Evolutionary conservation across 1,140 invertebrate species (phyloP).

Genomic region (Heliconius congener): DNA sequence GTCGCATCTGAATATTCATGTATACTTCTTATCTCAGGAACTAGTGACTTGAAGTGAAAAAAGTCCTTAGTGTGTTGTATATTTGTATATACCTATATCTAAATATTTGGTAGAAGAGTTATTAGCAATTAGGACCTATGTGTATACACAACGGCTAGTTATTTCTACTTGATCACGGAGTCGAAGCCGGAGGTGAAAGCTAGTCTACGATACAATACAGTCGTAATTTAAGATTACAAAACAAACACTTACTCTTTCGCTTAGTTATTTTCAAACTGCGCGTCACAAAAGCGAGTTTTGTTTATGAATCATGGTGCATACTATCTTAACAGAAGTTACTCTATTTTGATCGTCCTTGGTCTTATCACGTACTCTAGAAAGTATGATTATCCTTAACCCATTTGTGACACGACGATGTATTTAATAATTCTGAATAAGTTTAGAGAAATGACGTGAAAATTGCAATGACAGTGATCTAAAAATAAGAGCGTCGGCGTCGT

Average conservation of each 20-base stretch:
- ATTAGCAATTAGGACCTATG: too few relatives aligned
- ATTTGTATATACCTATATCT: too few relatives aligned
- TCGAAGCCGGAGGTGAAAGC: too few relatives aligned
- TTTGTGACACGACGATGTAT: conserved; percentile 52
- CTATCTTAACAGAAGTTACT: conserved; percentile 22
- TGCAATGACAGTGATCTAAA: conserved; percentile 81
- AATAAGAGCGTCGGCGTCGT: conserved; percentile 66
- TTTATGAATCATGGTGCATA: conserved; percentile 31
- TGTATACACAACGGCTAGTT: too few relatives aligned
- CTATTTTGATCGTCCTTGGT: conserved; percentile 51
- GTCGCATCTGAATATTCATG: too few relatives aligned
- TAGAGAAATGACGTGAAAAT: conserved; percentile 73
- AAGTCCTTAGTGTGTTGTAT: too few relatives aligned
- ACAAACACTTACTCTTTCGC: conserved; percentile 7
- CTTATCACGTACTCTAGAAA: conserved; percentile 47
- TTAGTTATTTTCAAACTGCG: conserved; percentile 21
- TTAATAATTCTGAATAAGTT: conserved; percentile 59
- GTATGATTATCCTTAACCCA: conserved; percentile 74
- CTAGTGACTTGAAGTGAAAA: too few relatives aligned
- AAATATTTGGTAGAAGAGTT: too few relatives aligned
- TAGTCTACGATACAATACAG: too few relatives aligned
- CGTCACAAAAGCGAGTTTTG: conserved; percentile 16
- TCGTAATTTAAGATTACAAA: conserved; percentile 15
- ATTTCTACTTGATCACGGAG: too few relatives aligned
- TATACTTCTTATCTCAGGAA: too few relatives aligned